Evolutionary conservation across 2,797 vertebrate species (phyloP), one percentile per base, ranked within the genome.

Genomic region (Streptopelia turtur): DNA sequence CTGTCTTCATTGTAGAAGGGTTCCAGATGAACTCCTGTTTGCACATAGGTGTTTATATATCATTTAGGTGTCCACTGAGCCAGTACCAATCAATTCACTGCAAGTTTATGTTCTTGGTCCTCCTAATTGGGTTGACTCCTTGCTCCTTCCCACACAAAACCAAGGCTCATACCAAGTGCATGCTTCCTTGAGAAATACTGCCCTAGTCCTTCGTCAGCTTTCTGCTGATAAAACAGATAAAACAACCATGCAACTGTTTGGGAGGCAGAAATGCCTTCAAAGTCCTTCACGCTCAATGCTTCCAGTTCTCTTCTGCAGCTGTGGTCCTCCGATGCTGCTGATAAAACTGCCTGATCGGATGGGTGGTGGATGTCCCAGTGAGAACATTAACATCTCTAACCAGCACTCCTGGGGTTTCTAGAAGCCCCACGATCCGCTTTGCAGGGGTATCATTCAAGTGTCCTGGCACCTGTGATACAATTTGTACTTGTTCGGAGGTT

Each of bases 141-240:
- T 49, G 41, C 30, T 72, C 50, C 27, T 78, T 81, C 33, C 50
- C 56, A n/a, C 22, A 56, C 41, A 85, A 72, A 10, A 13, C 13
- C 2, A 2, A 24, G 52, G 68, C 25, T 60, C 20, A 7, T 37
- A 25, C 27, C 35, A 64, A 39, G n/a, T 11, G 4, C 1, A 0
- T 52, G 5, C 30, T 77, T 66, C 57, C 41, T 75, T 49, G 24
- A 18, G 35, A 63, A 74, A n/a, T 43, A 45, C 31, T 66, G 53
- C 43, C 20, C 15, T 30, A 39, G 37, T 55, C 18, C 33, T 78
- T 87, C 28, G 17, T 89, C 33, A 45, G 22, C 27, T 84, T 69
- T 74, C 55, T 8, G 2, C 65, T 81, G 69, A 10, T 85, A 65
- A n/a, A n/a, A n/a, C 39, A 47, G 49, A 16, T 20, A 60, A 64